Base-by-base conservation (phyloP, 2,888 invertebrate genomes). In the Ethmia dodecea region DNA sequence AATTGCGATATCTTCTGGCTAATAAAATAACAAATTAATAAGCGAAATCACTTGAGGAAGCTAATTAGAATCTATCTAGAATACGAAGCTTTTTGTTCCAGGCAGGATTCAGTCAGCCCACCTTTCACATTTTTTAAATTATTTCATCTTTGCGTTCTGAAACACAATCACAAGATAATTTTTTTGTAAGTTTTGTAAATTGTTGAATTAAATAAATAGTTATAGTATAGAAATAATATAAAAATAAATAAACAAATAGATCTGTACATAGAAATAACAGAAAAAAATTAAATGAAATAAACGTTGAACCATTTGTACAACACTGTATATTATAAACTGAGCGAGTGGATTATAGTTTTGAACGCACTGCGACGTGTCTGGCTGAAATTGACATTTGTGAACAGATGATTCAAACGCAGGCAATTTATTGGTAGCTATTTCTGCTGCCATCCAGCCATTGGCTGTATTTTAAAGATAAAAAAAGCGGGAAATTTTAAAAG, bases 51-150 rank as follows among this genome's bases (percentile, higher is more conserved):
- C 60, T 52, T 49, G 68, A 70, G 64, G 60, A 71, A 72, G 57
- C 57, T 60, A 60, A 61, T 57, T 50, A 49, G 55, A 70, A 62
- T 47, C 54, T 54, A 43, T 43, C 53, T 45, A 52, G 45, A 50
- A 47, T n/a, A n/a, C n/a, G n/a, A n/a, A n/a, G n/a, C 59, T 28
- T 60, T 65, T 60, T 67, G 61, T 63, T 55, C 50, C n/a, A n/a
- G n/a, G n/a, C n/a, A n/a, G n/a, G n/a, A n/a, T n/a, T n/a, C n/a
- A n/a, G n/a, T n/a, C n/a, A n/a, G n/a, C n/a, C n/a, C 52, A 59
- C 64, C 66, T 68, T 67, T 70, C 70, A 67, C 72, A 64, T 60
- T 48, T 22, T n/a, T n/a, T n/a, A n/a, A n/a, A n/a, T n/a, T n/a
- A n/a, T n/a, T n/a, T n/a, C n/a, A n/a, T n/a, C n/a, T n/a, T n/a